A percentile compares a stretch with the other conserved stretches of the same genome.
Conservation (phyloP, 64 coral and sea anemone species). For the Orbicella faveolata region DNA sequence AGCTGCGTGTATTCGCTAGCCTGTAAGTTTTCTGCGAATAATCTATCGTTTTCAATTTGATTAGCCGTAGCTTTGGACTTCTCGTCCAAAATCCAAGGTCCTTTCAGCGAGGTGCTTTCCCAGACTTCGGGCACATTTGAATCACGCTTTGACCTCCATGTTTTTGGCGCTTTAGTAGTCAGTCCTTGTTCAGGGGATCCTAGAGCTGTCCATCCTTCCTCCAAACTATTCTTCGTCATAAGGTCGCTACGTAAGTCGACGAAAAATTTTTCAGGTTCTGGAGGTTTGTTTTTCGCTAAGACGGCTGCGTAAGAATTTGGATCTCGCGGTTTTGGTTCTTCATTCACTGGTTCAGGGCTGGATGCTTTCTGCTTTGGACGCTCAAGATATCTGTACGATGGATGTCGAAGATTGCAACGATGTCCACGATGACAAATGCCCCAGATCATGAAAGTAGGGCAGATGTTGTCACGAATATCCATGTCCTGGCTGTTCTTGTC, state of each 20-base stretch:
- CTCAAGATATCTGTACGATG: slow-evolving; percentile 24
- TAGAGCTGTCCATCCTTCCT: neutral
- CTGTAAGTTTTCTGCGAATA: slow-evolving; percentile 8
- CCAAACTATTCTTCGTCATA: neutral
- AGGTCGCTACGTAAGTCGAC: neutral
- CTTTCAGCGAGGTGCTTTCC: neutral
- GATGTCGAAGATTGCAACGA: slow-evolving; percentile 22
- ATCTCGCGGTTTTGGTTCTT: neutral
- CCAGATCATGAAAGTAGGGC: slow-evolving; percentile 40
- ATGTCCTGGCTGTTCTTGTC: neutral
- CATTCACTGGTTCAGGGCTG: neutral
- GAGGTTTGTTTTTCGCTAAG: neutral
- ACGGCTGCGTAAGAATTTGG: slow-evolving; percentile 31
- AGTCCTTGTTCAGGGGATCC: neutral
- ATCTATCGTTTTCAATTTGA: neutral
- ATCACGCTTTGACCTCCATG: neutral
- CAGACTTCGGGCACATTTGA: neutral
- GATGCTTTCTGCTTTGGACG: neutral
- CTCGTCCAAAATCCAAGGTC: neutral
- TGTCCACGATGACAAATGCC: slow-evolving; percentile 24
- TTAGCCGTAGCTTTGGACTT: neutral
- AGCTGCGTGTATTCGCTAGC: neutral
- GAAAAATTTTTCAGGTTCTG: neutral
- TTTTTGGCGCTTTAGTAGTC: neutral
- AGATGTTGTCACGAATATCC: slow-evolving; percentile 8